These are phyloP conservation scores for Aleiodes leptofemur DNA, from an alignment of 2,888 invertebrate species.

Conservation along the genomic window DNA sequence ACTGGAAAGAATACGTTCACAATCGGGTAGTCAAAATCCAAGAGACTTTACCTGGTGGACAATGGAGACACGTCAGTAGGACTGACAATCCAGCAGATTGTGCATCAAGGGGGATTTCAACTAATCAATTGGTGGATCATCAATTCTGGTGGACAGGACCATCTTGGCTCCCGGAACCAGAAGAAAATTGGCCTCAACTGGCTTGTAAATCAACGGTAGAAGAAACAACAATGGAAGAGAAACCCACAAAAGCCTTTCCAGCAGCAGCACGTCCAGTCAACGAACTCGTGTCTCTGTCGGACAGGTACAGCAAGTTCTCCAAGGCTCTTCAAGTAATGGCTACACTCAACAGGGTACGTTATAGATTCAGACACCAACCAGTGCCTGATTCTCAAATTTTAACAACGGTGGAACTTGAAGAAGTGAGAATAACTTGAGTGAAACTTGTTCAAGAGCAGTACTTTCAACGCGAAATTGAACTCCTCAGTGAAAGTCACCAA, in stretches of 20 bases:
- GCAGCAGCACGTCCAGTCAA: no score
- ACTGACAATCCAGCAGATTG: slow-evolving; percentile 44
- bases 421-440: not conserved
- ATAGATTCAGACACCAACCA: no score
- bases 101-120: slow-evolving; percentile 4
- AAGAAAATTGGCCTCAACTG: not conserved
- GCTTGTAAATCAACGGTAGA: not conserved
- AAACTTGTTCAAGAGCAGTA: not conserved
- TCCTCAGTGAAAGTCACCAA: slow-evolving; percentile 13
- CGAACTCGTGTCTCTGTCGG: no score
- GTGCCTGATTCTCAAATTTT: slow-evolving; percentile 11
- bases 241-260: not conserved
- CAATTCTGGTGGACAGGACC: not conserved
- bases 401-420: not conserved
- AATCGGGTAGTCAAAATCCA: slow-evolving; percentile 52
- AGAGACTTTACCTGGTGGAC: slow-evolving; percentile 34
- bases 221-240: not conserved
- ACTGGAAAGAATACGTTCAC: slow-evolving; percentile 54
- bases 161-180: not conserved
- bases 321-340: not conserved
- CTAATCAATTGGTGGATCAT: not conserved
- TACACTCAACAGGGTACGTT: no score
- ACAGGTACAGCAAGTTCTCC: not conserved
- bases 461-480: not conserved
- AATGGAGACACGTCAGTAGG: slow-evolving; percentile 42